Evolutionary conservation across 1,140 invertebrate species (phyloP).

Genomic region (Hyles vespertilio): DNA sequence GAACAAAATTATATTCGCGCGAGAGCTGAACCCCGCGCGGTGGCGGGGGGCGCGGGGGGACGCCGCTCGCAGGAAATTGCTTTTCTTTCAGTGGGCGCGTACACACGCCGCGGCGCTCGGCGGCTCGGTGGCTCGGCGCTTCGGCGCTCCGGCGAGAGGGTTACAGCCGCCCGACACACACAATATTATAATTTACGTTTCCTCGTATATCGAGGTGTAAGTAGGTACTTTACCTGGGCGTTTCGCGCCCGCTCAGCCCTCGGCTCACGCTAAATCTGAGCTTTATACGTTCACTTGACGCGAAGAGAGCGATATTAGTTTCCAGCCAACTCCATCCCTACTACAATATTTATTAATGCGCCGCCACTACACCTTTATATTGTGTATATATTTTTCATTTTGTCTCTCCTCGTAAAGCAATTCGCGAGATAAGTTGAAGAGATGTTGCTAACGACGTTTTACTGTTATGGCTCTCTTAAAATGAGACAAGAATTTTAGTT

Average conservation of each 20-base stretch:
- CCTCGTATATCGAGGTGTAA: conserved; percentile 72
- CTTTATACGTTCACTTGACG: conserved; percentile 74
- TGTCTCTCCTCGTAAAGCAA: background rate
- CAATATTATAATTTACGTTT: conserved; percentile 75
- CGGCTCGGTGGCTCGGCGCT: conserved; percentile 19
- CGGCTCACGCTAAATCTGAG: conserved; percentile 71
- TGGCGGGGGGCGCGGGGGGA: conserved; percentile 25
- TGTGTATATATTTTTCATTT: conserved; percentile 6
- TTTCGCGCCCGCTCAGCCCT: conserved; percentile 66
- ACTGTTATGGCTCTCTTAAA: too few relatives aligned
- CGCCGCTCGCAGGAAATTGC: conserved; percentile 65
- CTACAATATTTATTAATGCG: conserved; percentile 72
- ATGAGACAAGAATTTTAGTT: too few relatives aligned
- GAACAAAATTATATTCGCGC: conserved; percentile 75
- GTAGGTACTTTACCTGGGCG: conserved; percentile 72
- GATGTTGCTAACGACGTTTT: too few relatives aligned
- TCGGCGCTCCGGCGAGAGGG: conserved; percentile 57
- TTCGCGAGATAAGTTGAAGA: background rate
- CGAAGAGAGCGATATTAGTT: conserved; percentile 73
- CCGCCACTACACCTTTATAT: conserved; percentile 25
- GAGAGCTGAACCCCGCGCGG: conserved; percentile 49
- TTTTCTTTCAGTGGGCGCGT: conserved; percentile 71
- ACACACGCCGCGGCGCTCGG: conserved; percentile 38
- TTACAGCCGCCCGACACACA: conserved; percentile 67
- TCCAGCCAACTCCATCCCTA: conserved; percentile 65